These are phyloP conservation scores for Arenaria interpres DNA, from an alignment of 2,113 vertebrate genomes.

Conservation along the genomic window DNA sequence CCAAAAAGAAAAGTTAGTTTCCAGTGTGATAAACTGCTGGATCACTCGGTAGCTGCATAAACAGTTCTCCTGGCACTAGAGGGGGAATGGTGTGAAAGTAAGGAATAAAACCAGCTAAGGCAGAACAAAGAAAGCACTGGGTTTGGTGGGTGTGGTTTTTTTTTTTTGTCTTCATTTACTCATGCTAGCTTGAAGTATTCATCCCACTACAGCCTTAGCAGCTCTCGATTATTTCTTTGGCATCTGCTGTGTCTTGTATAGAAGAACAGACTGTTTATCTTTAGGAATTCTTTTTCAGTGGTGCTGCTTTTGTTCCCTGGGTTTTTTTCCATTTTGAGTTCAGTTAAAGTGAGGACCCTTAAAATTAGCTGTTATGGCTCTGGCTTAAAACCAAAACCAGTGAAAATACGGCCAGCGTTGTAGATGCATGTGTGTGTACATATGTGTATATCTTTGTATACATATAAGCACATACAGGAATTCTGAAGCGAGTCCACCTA, in stretches of 20 bases:
- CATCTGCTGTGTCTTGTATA: neutral
- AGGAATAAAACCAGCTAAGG: neutral
- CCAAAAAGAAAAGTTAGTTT: neutral
- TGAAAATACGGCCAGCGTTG: neutral
- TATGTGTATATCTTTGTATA: neutral
- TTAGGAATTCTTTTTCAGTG: neutral
- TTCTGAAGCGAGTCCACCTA: neutral
- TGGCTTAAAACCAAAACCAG: neutral
- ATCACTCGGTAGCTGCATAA: neutral
- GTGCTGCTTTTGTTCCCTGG: neutral
- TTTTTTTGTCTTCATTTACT: neutral
- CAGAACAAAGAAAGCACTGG: neutral
- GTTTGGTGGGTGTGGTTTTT: neutral
- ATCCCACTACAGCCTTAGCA: neutral
- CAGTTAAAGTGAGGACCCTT: neutral
- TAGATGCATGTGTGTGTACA: neutral
- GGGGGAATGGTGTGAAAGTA: neutral
- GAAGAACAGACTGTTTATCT: neutral
- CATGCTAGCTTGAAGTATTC: neutral
- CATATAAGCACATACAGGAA: rapidly evolving
- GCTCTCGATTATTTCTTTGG: neutral
- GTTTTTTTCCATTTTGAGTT: neutral
- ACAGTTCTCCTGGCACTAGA: neutral
- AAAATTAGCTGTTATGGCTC: neutral
- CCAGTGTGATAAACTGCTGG: neutral